Evolutionary conservation across 2,888 invertebrate species (phyloP), one percentile per base, ranked within the genome.

Genomic region (Heliconius ismenius): DNA sequence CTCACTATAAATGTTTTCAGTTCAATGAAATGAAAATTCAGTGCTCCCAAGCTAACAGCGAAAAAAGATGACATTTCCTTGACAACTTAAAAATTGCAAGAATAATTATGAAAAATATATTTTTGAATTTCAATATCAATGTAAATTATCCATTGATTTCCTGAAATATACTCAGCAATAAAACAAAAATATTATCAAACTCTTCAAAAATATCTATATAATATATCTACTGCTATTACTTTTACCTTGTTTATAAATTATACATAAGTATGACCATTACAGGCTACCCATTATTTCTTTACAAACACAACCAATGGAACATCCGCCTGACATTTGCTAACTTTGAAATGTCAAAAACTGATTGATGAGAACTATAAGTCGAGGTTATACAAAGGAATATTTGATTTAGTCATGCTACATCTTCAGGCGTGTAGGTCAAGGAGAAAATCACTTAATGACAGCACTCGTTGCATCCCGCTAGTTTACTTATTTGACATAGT

Each of bases 331-430:
- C n/a, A 67, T 36, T 70, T 58, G 58, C 13, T 70, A n/a, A 28
- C 26, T 62, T 62, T 24, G 60, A 73, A 62, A 39, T 43, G 43
- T 43, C 73, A 62, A 68, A 65, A 67, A 39, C 21, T 75, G 73
- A 74, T 75, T 75, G 78, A 79, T 79, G 78, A 63, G 68, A 68
- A 76, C 69, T 79, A 79, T 75, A 79, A 76, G 62, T 60, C 32
- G 67, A 70, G 75, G 63, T 36, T 67, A 62, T 58, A 77, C 70
- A 79, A 74, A 77, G 63, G 28, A 58, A 73, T 75, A 78, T 68
- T 75, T 65, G 68, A 79, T 77, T 78, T 81, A 74, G 79, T 78
- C 78, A 76, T 78, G 74, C 79, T 72, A 73, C 79, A 73, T 76
- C 76, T 39, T 39, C 39, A 39, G 11, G 11, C 76, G 63, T 69